These are phyloP conservation scores for Eulacestoma nigropectus DNA, from an alignment of 2,113 vertebrate genomes.

Conservation along the genomic window DNA sequence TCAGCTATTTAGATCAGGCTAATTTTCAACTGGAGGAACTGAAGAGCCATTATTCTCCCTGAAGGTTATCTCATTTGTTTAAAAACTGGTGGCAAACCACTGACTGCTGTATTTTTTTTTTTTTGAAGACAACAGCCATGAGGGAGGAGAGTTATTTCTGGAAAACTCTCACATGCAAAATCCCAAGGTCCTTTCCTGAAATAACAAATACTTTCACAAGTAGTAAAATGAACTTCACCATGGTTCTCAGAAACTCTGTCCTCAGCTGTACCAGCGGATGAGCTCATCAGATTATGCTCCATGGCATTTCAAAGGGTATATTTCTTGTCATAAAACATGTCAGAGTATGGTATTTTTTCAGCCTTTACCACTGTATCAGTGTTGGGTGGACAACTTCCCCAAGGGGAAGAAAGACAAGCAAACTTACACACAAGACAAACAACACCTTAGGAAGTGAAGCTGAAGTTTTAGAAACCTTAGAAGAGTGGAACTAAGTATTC, in stretches of 20 bases:
- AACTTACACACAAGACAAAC: background rate
- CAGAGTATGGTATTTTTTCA: background rate
- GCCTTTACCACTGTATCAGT: background rate
- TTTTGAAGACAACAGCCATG: background rate
- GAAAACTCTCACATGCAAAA: background rate
- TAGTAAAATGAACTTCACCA: background rate
- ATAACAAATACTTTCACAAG: background rate
- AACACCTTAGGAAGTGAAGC: background rate
- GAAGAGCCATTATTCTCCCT: constrained; percentile 7
- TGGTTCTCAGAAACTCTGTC: background rate
- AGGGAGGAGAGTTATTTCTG: background rate
- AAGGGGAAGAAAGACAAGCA: background rate
- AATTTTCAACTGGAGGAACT: constrained; percentile 41
- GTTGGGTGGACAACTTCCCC: background rate
- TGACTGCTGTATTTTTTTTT: background rate
- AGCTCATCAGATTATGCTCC: background rate
- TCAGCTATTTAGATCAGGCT: constrained; percentile 39
- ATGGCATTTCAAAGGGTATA: background rate
- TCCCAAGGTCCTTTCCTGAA: constrained; percentile 3
- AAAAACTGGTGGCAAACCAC: constrained; percentile 37
- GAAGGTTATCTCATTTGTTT: constrained; percentile 4
- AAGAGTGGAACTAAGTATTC: background rate
- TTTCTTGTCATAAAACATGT: background rate
- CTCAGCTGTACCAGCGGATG: background rate
- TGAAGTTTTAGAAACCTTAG: background rate